Evolutionary conservation across 2,888 invertebrate species (phyloP), one percentile per base, ranked within the genome.

Genomic region (Plemyria rubiginata): DNA sequence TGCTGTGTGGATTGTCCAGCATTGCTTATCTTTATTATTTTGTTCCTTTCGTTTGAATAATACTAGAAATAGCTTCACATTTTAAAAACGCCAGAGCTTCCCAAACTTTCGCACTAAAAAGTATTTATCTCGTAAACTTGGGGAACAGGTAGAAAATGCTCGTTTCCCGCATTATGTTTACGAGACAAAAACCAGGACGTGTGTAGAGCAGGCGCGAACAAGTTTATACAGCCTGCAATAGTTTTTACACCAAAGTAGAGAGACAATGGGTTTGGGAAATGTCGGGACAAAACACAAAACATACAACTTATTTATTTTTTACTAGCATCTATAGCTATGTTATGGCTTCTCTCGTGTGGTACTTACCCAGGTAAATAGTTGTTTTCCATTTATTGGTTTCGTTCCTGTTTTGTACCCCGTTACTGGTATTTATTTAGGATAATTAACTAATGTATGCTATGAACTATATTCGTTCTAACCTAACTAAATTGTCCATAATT

Each of bases 171-270:
- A 4, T 50, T 57, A 50, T 43, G 9, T 43, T 57, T 43, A 56
- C 41, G 41, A 50, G 16, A 6, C 16, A 22, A 48, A 46, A 40
- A 28, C 46, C 38, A 13, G 41, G 13, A 51, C 11, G 36, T 13
- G 38, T 36, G 46, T 50, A 36, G 12, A 38, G 38, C 36, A 49
- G 56, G 50, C 22, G 45, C n/a, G 29, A 51, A 61, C 60, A 46
- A 61, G 29, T 55, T 51, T 55, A 61, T 51, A 51, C 60, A 36
- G 32, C 12, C 36, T 32, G 32, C 32, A 38, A 51, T 55, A 46
- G 54, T 51, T 51, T 55, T 60, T 45, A 56, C 48, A 48, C 22
- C 48, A 22, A 12, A n/a, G 13, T 12, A 15, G 41, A 3, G 36
- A 1, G 48, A 38, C 55, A 48, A 55, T n/a, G 9, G 1, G n/a